Percentiles rank a stretch among this genome's conserved stretches.
phyloP scores from a whole-genome alignment of 1,140 invertebrate species.

The Cyclina sinensis region DNA sequence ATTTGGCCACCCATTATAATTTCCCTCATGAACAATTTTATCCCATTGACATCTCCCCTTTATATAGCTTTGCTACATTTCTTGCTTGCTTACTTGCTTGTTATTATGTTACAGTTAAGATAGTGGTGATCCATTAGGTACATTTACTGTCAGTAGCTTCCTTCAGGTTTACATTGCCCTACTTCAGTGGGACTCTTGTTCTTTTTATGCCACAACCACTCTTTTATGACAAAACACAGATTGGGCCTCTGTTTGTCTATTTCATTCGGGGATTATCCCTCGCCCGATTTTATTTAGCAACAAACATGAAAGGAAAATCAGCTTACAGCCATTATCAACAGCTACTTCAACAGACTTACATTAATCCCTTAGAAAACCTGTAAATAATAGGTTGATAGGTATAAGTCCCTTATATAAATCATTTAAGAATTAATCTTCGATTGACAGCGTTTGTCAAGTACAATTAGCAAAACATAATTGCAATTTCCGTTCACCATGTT shows the following conservation, averaged over 20 bases:
- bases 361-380: constrained; percentile 14
- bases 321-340: constrained; percentile 41
- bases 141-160: too few relatives aligned
- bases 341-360: neutral
- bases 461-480: constrained; percentile 39
- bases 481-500: constrained; percentile 26
- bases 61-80: too few relatives aligned
- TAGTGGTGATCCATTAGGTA: too few relatives aligned
- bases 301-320: neutral
- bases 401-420: neutral
- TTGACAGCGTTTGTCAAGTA: constrained; percentile 23
- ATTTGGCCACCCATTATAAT: too few relatives aligned
- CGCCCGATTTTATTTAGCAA: neutral
- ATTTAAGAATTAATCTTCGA: neutral
- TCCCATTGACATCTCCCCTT: too few relatives aligned
- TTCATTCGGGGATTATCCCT: neutral
- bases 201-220: neutral
- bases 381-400: neutral
- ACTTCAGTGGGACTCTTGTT: too few relatives aligned
- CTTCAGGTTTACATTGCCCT: too few relatives aligned
- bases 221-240: too few relatives aligned
- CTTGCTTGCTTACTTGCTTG: too few relatives aligned
- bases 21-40: too few relatives aligned
- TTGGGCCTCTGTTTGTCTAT: neutral
- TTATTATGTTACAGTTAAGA: too few relatives aligned